Evolutionary conservation across 2,888 invertebrate species (phyloP).

Genomic region (Drosophila imparisetae): DNA sequence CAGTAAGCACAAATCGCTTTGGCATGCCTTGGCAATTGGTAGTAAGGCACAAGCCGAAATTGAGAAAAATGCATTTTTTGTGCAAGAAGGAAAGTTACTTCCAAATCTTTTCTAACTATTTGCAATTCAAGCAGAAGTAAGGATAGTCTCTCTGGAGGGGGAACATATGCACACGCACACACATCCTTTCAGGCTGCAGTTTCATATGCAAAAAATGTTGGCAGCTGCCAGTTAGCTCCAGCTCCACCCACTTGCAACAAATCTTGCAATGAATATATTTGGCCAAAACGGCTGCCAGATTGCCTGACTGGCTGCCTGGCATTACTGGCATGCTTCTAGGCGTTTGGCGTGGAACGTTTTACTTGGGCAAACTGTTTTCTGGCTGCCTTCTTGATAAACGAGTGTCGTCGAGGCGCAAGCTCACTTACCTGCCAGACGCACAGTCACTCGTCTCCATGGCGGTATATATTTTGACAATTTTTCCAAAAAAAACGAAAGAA

Average conservation of each 20-base stretch:
- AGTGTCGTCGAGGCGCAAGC: slow-evolving; percentile 54
- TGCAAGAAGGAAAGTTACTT: slow-evolving; percentile 45
- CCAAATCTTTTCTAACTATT: slow-evolving; percentile 83
- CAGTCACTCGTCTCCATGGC: slow-evolving; percentile 25
- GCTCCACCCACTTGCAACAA: slow-evolving; percentile 69
- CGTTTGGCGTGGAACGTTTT: slow-evolving; percentile 77
- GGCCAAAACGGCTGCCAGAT: slow-evolving; percentile 53
- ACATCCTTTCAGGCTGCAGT: slow-evolving; percentile 26
- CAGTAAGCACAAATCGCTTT: slow-evolving; percentile 75
- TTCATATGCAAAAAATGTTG: slow-evolving; percentile 64
- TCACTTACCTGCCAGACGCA: slow-evolving; percentile 49
- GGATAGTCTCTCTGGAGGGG: slow-evolving; percentile 28
- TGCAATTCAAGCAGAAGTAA: slow-evolving; percentile 83
- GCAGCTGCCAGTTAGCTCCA: neutral
- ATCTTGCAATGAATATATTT: slow-evolving; percentile 84
- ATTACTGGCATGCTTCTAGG: slow-evolving; percentile 72
- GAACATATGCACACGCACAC: slow-evolving; percentile 19
- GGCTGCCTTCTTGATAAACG: slow-evolving; percentile 59
- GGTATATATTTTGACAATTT: slow-evolving; percentile 78
- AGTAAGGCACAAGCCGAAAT: slow-evolving; percentile 30
- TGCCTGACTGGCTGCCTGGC: slow-evolving; percentile 39
- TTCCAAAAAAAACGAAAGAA: slow-evolving; percentile 8
- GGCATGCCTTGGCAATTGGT: slow-evolving; percentile 54
- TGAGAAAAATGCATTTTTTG: slow-evolving; percentile 46
- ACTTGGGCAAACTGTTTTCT: slow-evolving; percentile 36